phyloP scores from a whole-genome alignment of 1,140 invertebrate species.

The Drosophila guanche region DNA sequence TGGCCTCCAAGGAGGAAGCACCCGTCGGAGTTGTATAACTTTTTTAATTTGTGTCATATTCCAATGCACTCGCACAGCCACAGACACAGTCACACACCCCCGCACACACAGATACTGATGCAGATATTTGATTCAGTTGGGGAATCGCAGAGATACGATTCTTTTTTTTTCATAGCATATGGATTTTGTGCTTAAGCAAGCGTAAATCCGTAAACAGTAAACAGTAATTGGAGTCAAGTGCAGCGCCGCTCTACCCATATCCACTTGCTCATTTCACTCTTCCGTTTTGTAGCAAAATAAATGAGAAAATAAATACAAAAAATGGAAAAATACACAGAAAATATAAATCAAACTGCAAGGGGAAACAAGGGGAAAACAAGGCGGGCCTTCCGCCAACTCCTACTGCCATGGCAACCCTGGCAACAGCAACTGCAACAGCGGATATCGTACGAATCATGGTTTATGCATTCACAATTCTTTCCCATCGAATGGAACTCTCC shows the following conservation, averaged over 20 bases:
- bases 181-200: slow-evolving; percentile 73
- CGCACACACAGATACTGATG: neutral
- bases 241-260: slow-evolving; percentile 30
- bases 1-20: slow-evolving; percentile 26
- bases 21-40: slow-evolving; percentile 29
- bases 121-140: too few species aligned
- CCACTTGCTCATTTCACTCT: neutral
- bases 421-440: slow-evolving; percentile 15
- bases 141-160: too few species aligned
- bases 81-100: neutral
- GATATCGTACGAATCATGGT: slow-evolving; percentile 15
- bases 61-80: neutral
- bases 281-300: slow-evolving; percentile 14
- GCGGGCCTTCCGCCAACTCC: too few species aligned
- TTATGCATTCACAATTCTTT: slow-evolving; percentile 33
- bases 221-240: slow-evolving; percentile 77
- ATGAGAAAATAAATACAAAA: slow-evolving; percentile 22
- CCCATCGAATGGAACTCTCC: too few species aligned
- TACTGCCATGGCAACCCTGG: slow-evolving; percentile 19
- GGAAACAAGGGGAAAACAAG: neutral
- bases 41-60: slow-evolving; percentile 22
- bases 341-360: slow-evolving; percentile 26
- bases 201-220: slow-evolving; percentile 76
- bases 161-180: slow-evolving; percentile 15
- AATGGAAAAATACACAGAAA: slow-evolving; percentile 18